These are phyloP conservation scores for Strix aluco DNA, from an alignment of 2,113 vertebrate species.

Conservation along the genomic window DNA sequence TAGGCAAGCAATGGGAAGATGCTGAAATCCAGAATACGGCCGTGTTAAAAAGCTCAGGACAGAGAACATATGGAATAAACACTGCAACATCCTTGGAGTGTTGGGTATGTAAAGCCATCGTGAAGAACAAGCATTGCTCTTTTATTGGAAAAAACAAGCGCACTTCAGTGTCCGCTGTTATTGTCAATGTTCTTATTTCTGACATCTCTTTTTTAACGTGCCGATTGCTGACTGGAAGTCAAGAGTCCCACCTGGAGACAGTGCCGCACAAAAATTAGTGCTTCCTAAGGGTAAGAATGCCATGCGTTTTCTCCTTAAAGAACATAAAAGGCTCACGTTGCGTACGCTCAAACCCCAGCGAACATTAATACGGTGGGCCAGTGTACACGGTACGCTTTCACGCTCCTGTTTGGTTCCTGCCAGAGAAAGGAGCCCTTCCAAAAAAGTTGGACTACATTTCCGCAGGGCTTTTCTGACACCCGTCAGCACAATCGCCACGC, in stretches of 20 bases:
- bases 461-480: not conserved
- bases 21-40: not conserved
- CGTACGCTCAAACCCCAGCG: rapidly evolving
- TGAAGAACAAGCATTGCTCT: not conserved
- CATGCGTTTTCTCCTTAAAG: not conserved
- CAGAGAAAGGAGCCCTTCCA: not conserved
- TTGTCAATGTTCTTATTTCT: not conserved
- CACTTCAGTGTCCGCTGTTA: not conserved
- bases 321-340: rapidly evolving
- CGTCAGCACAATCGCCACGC: not conserved
- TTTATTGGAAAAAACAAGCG: rapidly evolving
- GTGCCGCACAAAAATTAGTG: rapidly evolving
- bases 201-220: not conserved
- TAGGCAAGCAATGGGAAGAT: not conserved
- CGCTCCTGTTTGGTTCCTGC: not conserved
- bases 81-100: not conserved
- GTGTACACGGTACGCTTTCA: rapidly evolving
- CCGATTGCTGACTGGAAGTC: not conserved
- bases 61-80: not conserved
- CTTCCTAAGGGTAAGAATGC: not conserved
- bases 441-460: not conserved
- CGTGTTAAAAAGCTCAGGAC: not conserved
- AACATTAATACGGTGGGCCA: not conserved
- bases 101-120: rapidly evolving
- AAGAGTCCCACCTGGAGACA: not conserved